Base-by-base conservation (phyloP, 2,888 invertebrate species). In the Drosophila lacicola region DNA sequence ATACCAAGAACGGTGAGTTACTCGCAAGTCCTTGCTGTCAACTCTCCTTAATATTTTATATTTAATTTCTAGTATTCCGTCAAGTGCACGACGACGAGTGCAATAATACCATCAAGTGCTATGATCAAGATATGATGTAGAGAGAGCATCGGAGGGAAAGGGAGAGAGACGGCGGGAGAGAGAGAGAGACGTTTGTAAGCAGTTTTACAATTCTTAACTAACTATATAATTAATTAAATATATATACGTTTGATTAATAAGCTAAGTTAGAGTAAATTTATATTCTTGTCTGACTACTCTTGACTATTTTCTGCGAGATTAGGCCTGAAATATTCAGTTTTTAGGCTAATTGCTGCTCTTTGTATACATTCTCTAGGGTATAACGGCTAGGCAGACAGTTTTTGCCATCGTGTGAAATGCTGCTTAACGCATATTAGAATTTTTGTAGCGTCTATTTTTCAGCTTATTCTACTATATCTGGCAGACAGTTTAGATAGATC, bases 61-160 rank as follows among this genome's bases (percentile, higher is more conserved):
- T 19, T 25, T 6, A 1, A 1, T 6, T 4, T 19, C 5, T 6
- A 88, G 88, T 76, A 8, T 88, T 85, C 60, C 64, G 29, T 21
- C 88, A 88, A 65, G 88, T 83, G 11, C 75, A 80, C 10, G 88
- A 88, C 46, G 58, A 84, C 11, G 81, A 88, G 39, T 88, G 88
- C 65, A 63, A 75, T 14, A 70, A 72, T 0, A 74, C 74, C 17
- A 71, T 70, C 39, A 78, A 62, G 25, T 84, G 83, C 67, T 85
- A 85, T 17, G 66, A 88, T 56, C 66, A 39, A 10, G 78, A 81
- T 47, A 84, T 77, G 69, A 50, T 78, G 44, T 80, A 66, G n/a
- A 10, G 11, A 14, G 46, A 51, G 44, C 11, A 36, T 36, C 13
- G 19, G 49, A 3, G 19, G 0, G 10, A 5, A 17, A 10, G 36